Evolutionary conservation across 2,888 invertebrate genomes (phyloP).

Genomic region (Idaea biselata): DNA sequence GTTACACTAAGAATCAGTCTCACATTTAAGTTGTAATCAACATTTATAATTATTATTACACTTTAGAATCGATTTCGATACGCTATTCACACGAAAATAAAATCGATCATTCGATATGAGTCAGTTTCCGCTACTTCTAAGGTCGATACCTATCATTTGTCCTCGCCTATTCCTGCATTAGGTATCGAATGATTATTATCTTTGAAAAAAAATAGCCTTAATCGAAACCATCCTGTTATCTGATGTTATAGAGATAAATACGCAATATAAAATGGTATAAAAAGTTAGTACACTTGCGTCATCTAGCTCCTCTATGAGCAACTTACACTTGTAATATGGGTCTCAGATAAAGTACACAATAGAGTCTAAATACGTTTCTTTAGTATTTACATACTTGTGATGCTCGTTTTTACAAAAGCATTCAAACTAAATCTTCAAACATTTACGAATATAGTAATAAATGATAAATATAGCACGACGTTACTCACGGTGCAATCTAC

Average conservation of each 20-base stretch:
- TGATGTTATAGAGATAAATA: slow-evolving; percentile 15
- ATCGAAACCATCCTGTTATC: slow-evolving; percentile 37
- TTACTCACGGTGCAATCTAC: too few relatives aligned
- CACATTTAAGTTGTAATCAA: neutral
- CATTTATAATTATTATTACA: neutral
- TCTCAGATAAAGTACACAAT: too few relatives aligned
- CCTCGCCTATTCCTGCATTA: slow-evolving; percentile 47
- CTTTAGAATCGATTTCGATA: slow-evolving; percentile 5
- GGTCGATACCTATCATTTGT: slow-evolving; percentile 41
- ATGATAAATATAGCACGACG: too few relatives aligned
- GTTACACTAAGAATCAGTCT: neutral
- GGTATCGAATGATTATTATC: slow-evolving; percentile 46
- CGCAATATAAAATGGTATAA: neutral
- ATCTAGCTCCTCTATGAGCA: neutral
- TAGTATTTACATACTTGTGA: too few relatives aligned
- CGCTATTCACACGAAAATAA: slow-evolving; percentile 44
- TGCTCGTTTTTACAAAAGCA: too few relatives aligned
- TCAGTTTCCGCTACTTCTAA: slow-evolving; percentile 47
- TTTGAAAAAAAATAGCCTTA: slow-evolving; percentile 29
- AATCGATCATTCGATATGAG: slow-evolving; percentile 42
- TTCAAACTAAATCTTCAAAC: too few relatives aligned
- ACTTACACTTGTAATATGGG: too few relatives aligned
- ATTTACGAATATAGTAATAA: too few relatives aligned
- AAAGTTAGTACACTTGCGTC: neutral
- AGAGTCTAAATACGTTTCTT: too few relatives aligned